Percentiles rank a stretch among this genome's conserved stretches.
These are phyloP conservation scores for human (Homo sapiens) DNA, from an alignment of 2,113 vertebrate genomes.

Conservation along the genomic window DNA sequence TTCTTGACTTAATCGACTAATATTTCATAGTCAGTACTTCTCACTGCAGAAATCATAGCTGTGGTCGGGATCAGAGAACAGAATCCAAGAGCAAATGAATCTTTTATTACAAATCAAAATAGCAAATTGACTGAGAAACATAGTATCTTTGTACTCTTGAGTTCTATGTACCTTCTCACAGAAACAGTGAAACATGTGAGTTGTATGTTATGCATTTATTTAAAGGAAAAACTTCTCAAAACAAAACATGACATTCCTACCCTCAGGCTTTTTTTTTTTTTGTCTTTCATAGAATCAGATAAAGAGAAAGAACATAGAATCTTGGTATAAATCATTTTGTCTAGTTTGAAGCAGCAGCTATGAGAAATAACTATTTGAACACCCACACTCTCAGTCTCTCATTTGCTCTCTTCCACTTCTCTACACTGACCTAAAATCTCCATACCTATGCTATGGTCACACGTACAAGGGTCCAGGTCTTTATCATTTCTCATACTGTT, in stretches of 20 bases:
- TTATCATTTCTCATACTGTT: background rate
- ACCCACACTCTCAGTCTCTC: background rate
- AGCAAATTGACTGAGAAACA: background rate
- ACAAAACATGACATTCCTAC: background rate
- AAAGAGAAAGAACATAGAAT: background rate
- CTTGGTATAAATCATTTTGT: background rate
- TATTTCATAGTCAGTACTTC: background rate
- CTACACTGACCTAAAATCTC: background rate
- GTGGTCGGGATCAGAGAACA: background rate
- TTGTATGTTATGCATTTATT: background rate
- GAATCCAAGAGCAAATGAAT: background rate
- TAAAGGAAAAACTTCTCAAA: background rate
- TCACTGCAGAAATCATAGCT: background rate
- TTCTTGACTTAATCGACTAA: background rate
- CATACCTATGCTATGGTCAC: background rate
- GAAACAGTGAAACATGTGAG: background rate
- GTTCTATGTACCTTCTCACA: background rate
- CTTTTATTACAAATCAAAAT: background rate
- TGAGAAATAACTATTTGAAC: background rate
- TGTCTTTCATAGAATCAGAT: background rate
- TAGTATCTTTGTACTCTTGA: background rate
- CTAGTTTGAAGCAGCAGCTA: background rate
- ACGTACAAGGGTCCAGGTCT: background rate
- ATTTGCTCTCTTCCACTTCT: no score
- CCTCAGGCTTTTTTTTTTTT: background rate